Base-by-base conservation (phyloP, 2,113 vertebrate genomes). In the Trogon surrucura region DNA sequence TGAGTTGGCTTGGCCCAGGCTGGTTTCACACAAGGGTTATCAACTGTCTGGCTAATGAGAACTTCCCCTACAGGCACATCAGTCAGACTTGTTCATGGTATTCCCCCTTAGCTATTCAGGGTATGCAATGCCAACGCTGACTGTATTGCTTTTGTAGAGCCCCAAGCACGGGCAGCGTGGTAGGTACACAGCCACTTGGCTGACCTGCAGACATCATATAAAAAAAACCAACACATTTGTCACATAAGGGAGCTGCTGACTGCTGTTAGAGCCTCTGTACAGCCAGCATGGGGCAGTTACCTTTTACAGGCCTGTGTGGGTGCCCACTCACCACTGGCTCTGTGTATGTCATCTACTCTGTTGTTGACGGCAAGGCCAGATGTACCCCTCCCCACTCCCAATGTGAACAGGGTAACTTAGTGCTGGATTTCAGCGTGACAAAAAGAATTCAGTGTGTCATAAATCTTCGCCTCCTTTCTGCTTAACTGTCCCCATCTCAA, bases 381-480 rank as follows among this genome's bases (percentile, higher is more conserved):
- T 7, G 53, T 69, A 32, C 20, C n/a, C 72, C 54, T 85, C 53
- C 47, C 44, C 10, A 34, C 29, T 58, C 74, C n/a, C 57, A 27
- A 5, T 2, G 1, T 5, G 44, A 62, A 38, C 27, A 18, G 26
- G 41, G n/a, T 9, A 57, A 0, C 5, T 19, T 29, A 50, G n/a
- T 2, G 51, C 29, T 73, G 80, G 66, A 23, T 89, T 56, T 41
- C 70, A 64, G 47, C 0, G 1, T 26, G 81, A 60, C 57, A 17
- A 57, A 36, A 67, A 26, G 48, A 51, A 87, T 79, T 54, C 69
- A 9, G 71, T 57, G 30, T 17, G 64, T 70, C 60, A 50, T 86
- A 86, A 91, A 94, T 86, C 64, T 58, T 73, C 9, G 0, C 44
- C 26, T 13, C 47, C 61, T 70, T 86, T 84, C 64, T 65, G 47